Evolutionary conservation across 2,113 vertebrate genomes (phyloP), one percentile per base, ranked within the genome.

Genomic region (Dermatemys mawii): DNA sequence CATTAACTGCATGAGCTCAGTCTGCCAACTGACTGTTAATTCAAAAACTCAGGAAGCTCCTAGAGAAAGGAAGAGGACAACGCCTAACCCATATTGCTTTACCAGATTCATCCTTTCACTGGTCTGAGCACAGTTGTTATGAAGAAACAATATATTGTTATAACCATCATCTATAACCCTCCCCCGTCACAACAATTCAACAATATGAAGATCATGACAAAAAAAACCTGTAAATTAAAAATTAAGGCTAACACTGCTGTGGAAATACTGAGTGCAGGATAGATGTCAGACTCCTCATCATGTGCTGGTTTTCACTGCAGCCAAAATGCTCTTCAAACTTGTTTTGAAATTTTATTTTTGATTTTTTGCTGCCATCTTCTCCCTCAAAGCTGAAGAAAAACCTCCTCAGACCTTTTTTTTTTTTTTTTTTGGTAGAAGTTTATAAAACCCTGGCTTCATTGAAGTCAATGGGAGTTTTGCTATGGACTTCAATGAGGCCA

Each of bases 31-130:
- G 86, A 86, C 83, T 44, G 51, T 83, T 95, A 92, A 91, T 53
- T 94, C 70, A 88, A 29, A 67, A 38, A 84, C 60, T 49, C 90
- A 97, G 90, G 96, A 97, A 93, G 53, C 57, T 83, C 78, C 93
- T n/a, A 90, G 90, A 94, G 88, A 80, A 83, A 82, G 51, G 67
- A 38, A 93, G 82, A 53, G 81, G 53, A 90, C 57, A 92, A 92
- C 89, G 89, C 81, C 91, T 73, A 92, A 84, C n/a, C 51, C 60
- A 90, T 84, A 85, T 67, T 48, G 14, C 75, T 81, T 55, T 90
- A 11, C 48, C 8, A 27, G 67, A 73, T 81, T 85, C 95, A 54
- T 83, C 80, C 87, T 46, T 21, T 12, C 78, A 78, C 84, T 87
- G 57, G 90, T 86, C 82, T 87, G 87, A 89, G 90, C 29, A 81